These are phyloP conservation scores for Pseudococcus jackbeardsleyi DNA, from an alignment of 2,888 invertebrate genomes.

Conservation along the genomic window DNA sequence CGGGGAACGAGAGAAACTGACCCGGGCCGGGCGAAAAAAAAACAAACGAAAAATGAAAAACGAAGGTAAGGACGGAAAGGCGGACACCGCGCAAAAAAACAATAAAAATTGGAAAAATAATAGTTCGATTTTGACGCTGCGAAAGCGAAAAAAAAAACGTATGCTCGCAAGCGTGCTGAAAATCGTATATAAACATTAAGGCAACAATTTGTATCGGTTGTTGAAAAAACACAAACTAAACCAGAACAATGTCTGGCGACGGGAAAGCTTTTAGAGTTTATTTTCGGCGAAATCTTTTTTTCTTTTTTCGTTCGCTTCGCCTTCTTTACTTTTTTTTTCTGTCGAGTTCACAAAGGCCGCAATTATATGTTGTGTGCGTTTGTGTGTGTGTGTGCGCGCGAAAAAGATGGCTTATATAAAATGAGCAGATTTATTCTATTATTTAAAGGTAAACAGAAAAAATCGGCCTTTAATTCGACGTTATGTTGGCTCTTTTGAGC, in stretches of 20 bases:
- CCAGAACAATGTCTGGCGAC: slow-evolving; percentile 29
- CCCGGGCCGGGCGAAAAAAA: not conserved
- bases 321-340: not conserved
- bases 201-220: slow-evolving; percentile 26
- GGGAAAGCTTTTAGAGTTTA: slow-evolving; percentile 32
- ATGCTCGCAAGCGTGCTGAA: not conserved
- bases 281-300: slow-evolving; percentile 5
- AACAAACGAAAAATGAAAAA: not conserved
- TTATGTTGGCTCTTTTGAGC: not conserved
- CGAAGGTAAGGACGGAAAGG: not conserved
- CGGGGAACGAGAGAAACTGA: not conserved
- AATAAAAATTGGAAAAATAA: slow-evolving; percentile 17
- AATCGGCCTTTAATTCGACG: slow-evolving; percentile 15
- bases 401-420: slow-evolving; percentile 12
- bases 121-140: not conserved
- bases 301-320: not conserved
- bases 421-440: slow-evolving; percentile 21
- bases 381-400: not conserved
- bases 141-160: not conserved
- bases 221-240: slow-evolving; percentile 29
- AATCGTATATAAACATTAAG: slow-evolving; percentile 32
- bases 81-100: not conserved
- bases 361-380: not conserved
- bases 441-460: slow-evolving; percentile 11
- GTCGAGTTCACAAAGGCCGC: slow-evolving; percentile 11